Percentiles rank a stretch among this genome's conserved stretches.
These are phyloP conservation scores for Cygnus buccinator DNA, from an alignment of 2,113 vertebrate genomes.

Conservation along the genomic window DNA sequence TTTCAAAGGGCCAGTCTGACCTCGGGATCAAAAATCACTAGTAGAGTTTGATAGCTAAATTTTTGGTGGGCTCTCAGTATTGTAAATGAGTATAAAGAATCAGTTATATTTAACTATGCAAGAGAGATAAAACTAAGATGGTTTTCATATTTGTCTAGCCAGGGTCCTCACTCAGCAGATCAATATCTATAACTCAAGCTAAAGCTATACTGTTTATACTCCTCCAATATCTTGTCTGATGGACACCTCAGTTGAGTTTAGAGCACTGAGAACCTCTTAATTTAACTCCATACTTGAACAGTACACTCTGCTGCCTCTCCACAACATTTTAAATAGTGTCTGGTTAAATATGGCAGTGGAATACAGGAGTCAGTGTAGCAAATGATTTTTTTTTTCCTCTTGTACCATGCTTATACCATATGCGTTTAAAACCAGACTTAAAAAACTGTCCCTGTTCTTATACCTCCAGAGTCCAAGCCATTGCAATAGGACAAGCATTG, in stretches of 20 bases:
- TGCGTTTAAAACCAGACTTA: background rate
- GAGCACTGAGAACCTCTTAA: background rate
- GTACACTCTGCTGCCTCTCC: background rate
- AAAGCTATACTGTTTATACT: background rate
- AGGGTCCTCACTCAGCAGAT: background rate
- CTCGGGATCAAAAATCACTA: background rate
- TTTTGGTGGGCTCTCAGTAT: background rate
- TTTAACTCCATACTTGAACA: background rate
- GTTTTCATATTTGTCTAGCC: background rate
- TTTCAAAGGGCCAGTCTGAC: background rate
- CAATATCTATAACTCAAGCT: background rate
- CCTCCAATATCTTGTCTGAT: background rate
- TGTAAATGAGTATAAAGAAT: background rate
- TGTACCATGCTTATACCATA: background rate
- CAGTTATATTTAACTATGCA: background rate
- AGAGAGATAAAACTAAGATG: background rate
- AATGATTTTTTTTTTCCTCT: background rate
- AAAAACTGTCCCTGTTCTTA: background rate
- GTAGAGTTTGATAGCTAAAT: background rate
- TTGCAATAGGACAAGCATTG: slow-evolving; percentile 95
- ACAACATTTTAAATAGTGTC: background rate
- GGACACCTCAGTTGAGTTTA: background rate
- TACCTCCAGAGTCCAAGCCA: slow-evolving; percentile 89
- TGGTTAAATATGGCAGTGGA: background rate
- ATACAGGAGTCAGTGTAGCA: background rate